Conservation (phyloP, 37 sponge, comb jelly and placozoan species). For the Haliclona indistincta region DNA sequence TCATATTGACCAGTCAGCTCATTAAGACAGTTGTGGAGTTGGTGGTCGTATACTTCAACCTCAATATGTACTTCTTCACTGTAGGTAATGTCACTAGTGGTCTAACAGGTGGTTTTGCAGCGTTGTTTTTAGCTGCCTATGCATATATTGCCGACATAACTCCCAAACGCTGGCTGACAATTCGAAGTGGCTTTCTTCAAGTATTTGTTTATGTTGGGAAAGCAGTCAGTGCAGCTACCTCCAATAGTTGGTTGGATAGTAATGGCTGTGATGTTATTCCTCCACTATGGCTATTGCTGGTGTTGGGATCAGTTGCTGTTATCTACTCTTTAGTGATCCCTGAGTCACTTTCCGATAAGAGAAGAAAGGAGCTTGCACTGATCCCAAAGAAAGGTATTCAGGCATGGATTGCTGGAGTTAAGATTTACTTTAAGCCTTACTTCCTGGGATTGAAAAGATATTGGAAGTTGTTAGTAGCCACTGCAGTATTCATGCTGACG, state of each 20-base stretch:
- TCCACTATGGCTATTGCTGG: constrained; percentile 8
- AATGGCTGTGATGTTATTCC: constrained; percentile 34
- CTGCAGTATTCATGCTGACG: not conserved
- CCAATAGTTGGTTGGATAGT: constrained; percentile 32
- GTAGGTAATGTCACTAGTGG: constrained; percentile 12
- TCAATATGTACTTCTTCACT: constrained; percentile 9
- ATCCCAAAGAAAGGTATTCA: not conserved
- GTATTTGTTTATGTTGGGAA: constrained; percentile 35
- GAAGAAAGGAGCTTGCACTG: not conserved
- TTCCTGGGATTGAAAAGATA: constrained; percentile 1
- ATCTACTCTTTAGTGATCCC: constrained; percentile 52
- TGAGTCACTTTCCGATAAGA: constrained; percentile 13
- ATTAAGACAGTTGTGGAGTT: constrained; percentile 2
- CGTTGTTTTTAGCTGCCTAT: constrained; percentile 21
- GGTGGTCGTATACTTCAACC: constrained; percentile 4
- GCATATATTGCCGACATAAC: constrained; percentile 57
- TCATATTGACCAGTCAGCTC: constrained; percentile 2
- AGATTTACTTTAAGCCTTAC: constrained; percentile 33
- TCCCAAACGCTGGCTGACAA: constrained; percentile 22
- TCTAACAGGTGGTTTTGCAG: constrained; percentile 50
- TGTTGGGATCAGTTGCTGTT: not conserved
- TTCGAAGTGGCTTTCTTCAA: constrained; percentile 47
- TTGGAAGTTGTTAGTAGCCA: constrained; percentile 44
- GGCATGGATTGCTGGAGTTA: constrained; percentile 17
- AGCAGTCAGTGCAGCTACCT: not conserved